Percentiles rank a stretch among this genome's conserved stretches.
Evolutionary conservation across 2,888 invertebrate species (phyloP).

Genomic region (Pegoplata infirma): DNA sequence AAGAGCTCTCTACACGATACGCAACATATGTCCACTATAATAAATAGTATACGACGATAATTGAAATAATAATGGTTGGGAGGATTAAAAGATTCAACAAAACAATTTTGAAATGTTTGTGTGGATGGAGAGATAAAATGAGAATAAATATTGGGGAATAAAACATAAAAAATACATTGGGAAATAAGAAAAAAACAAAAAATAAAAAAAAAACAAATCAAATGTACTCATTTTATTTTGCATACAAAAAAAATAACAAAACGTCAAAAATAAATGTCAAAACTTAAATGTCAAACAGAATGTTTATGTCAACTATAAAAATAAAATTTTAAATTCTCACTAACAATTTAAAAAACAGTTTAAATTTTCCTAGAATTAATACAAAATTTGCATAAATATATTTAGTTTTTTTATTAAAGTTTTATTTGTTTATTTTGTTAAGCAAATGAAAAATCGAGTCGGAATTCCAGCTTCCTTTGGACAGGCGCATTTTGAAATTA

Average conservation of each 20-base stretch:
- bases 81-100: slow-evolving; percentile 44
- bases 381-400: too few relatives aligned
- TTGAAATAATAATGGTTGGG: slow-evolving; percentile 49
- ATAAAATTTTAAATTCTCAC: too few relatives aligned
- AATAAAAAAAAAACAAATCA: too few relatives aligned
- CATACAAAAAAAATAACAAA: not conserved
- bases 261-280: slow-evolving; percentile 15
- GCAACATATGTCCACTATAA: slow-evolving; percentile 19
- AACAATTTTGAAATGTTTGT: slow-evolving; percentile 29
- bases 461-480: slow-evolving; percentile 48
- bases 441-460: slow-evolving; percentile 4
- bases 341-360: too few relatives aligned
- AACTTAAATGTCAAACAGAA: too few relatives aligned
- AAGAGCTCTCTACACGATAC: slow-evolving; percentile 23
- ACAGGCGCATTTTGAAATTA: slow-evolving; percentile 45
- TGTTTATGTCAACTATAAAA: too few relatives aligned
- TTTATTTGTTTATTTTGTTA: slow-evolving; percentile 6
- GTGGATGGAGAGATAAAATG: not conserved
- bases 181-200: too few relatives aligned
- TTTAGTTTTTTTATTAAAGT: too few relatives aligned
- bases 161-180: not conserved
- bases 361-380: too few relatives aligned
- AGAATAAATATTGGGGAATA: too few relatives aligned
- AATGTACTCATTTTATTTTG: too few relatives aligned
- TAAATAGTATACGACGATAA: slow-evolving; percentile 29